Conservation (phyloP, 1,140 invertebrate genomes). For the Druon quercuslanigerum region DNA sequence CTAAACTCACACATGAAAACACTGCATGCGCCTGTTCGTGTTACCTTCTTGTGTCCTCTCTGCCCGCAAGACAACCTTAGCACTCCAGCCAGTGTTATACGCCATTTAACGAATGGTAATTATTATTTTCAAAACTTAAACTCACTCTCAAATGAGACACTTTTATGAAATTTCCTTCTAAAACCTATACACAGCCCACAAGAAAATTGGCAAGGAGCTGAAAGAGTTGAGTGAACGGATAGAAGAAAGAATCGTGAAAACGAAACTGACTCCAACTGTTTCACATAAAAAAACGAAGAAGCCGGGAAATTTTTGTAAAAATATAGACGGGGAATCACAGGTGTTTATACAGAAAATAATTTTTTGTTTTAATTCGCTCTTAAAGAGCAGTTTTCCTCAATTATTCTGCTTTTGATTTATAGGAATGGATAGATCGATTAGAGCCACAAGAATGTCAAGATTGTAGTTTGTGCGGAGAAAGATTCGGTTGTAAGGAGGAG, state of each 20-base stretch:
- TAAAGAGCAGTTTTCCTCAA: too few species aligned
- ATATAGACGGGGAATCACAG: not conserved
- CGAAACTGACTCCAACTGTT: not conserved
- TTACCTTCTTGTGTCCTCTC: slow-evolving; percentile 83
- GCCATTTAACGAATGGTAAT: slow-evolving; percentile 84
- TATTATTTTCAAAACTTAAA: slow-evolving; percentile 9
- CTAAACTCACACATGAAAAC: slow-evolving; percentile 82
- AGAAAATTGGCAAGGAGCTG: slow-evolving; percentile 79
- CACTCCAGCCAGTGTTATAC: slow-evolving; percentile 83
- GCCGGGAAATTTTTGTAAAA: slow-evolving; percentile 21
- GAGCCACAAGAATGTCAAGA: not conserved
- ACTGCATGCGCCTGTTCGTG: slow-evolving; percentile 80
- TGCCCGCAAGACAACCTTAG: slow-evolving; percentile 77
- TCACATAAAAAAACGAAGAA: slow-evolving; percentile 70
- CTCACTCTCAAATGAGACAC: not conserved
- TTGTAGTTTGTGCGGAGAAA: not conserved
- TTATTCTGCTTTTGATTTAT: not conserved
- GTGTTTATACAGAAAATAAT: not conserved
- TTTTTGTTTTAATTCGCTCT: not conserved
- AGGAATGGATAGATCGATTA: not conserved
- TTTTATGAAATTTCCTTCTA: not conserved
- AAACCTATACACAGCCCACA: slow-evolving; percentile 62
- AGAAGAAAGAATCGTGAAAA: slow-evolving; percentile 76
- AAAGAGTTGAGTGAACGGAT: slow-evolving; percentile 78
- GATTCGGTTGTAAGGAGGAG: not conserved